Percentiles rank a stretch among this genome's conserved stretches.
These are phyloP conservation scores for Buphagus erythrorhynchus DNA, from an alignment of 2,797 vertebrate species.

Conservation along the genomic window DNA sequence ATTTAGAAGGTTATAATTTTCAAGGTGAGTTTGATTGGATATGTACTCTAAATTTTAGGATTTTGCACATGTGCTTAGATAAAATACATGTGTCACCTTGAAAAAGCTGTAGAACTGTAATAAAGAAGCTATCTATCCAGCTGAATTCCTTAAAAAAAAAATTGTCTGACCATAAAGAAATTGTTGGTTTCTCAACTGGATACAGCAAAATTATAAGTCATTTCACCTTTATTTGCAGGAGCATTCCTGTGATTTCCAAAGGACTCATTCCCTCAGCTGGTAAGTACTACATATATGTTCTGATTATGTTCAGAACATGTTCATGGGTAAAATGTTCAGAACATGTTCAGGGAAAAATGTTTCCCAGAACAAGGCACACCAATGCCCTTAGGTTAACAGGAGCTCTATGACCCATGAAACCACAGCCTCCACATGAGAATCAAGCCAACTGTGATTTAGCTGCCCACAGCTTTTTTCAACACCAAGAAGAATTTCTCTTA, in stretches of 20 bases:
- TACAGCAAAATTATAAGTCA: background rate
- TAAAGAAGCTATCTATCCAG: background rate
- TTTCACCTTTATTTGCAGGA: background rate
- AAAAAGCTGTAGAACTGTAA: background rate
- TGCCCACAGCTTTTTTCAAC: background rate
- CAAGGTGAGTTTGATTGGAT: background rate
- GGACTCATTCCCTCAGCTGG: background rate
- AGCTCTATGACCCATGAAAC: background rate
- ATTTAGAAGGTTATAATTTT: background rate
- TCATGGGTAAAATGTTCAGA: background rate
- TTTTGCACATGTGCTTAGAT: background rate
- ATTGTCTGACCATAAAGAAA: background rate
- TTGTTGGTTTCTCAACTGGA: background rate
- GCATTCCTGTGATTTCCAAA: background rate
- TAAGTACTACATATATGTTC: background rate
- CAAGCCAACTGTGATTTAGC: background rate
- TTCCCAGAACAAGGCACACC: background rate
- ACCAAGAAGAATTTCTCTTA: background rate
- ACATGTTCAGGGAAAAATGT: background rate
- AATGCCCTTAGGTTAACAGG: background rate
- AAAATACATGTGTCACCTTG: background rate
- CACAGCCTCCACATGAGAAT: background rate
- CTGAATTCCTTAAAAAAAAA: background rate
- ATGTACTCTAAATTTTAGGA: background rate
- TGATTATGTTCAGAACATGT: background rate